These are phyloP conservation scores for Spialia ferax DNA, from an alignment of 2,888 invertebrate species.

Conservation along the genomic window DNA sequence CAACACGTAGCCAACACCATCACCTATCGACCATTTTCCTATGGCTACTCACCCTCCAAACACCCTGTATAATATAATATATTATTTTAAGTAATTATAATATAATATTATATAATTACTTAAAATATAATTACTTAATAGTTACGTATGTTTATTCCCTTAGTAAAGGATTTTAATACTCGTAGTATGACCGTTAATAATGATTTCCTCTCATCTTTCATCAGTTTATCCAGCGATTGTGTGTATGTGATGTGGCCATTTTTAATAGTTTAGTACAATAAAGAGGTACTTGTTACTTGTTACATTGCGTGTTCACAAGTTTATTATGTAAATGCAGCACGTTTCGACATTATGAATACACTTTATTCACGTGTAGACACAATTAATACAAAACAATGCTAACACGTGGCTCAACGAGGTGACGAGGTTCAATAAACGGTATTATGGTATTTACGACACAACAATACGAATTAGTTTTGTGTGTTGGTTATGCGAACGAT, in stretches of 20 bases:
- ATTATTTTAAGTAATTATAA: no score
- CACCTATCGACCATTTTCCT: no score
- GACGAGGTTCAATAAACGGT: background rate
- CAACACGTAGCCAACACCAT: no score
- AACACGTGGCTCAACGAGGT: slow-evolving; percentile 27
- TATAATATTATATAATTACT: no score
- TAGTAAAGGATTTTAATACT: no score
- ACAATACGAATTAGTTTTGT: background rate
- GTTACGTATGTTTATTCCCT: no score
- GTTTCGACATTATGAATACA: slow-evolving; percentile 20
- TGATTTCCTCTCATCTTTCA: no score
- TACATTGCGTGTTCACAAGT: background rate
- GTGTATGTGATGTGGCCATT: background rate
- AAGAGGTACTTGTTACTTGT: background rate
- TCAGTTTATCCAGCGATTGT: background rate
- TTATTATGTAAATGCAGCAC: slow-evolving; percentile 19
- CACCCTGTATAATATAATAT: no score
- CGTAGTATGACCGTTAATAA: no score
- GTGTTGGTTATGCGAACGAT: background rate
- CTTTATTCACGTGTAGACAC: slow-evolving; percentile 20
- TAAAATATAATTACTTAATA: no score
- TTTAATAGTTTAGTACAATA: background rate
- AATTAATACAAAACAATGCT: slow-evolving; percentile 20
- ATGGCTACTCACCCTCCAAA: no score
- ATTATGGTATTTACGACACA: background rate